Base-by-base conservation (phyloP, 2,888 invertebrate species). In the Zaprionus obscuricornis region DNA sequence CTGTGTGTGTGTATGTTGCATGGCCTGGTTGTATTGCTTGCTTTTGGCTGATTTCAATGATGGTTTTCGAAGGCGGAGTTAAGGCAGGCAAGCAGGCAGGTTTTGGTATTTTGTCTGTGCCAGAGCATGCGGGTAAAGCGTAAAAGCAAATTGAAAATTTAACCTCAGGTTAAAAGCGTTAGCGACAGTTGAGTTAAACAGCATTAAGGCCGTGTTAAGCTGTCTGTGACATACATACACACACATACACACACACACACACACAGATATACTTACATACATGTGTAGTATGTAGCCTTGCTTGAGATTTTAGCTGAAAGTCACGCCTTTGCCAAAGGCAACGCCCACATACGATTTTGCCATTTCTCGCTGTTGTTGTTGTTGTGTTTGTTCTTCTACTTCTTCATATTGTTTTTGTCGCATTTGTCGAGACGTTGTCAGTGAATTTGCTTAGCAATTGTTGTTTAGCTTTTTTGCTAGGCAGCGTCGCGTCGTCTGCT, bases 141-240 rank as follows among this genome's bases (percentile, higher is more conserved):
- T 63, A 67, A 63, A 72, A 65, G 77, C 81, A 82, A 82, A 82
- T 82, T 82, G 81, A 82, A 82, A 82, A 81, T 84, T 82, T 84
- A 82, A 82, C 81, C 81, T 84, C 65, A 82, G 81, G 81, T 82
- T 84, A 82, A 82, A 81, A 69, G 73, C 81, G 70, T 84, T 84
- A 81, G 81, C 81, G 81, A 70, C 81, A 84, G 77, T 82, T 70
- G 68, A 84, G 81, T 73, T 84, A 77, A 82, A 81, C 84, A 73
- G 84, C 66, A 84, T 77, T 82, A 84, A 68, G 83, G 68, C 84
- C 66, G 52, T 82, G 77, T 73, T 84, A 84, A 84, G 84, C 81
- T 73, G 74, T 84, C 69, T 74, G 81, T 46, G 72, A 49, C 69
- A 75, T 49, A 63, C 60, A 66, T 49, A 45, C 34, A 39, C 24